phyloP scores from a whole-genome alignment of 2,113 vertebrate species.

The Aphelocoma coerulescens region DNA sequence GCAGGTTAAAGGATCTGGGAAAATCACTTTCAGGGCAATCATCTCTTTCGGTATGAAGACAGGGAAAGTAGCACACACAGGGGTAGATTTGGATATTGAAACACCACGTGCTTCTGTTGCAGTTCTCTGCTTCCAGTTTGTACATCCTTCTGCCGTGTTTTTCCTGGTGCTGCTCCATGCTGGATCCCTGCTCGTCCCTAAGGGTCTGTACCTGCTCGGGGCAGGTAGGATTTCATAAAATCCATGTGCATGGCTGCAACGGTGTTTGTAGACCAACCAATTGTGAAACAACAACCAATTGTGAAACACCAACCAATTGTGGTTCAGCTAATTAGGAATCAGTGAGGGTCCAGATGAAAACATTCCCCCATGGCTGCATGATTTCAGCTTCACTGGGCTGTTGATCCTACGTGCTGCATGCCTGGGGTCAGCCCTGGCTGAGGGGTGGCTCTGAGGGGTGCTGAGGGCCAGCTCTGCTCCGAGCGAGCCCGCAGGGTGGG shows the following conservation, averaged over 20 bases:
- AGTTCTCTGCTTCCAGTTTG: neutral
- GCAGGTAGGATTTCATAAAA: neutral
- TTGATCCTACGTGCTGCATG: neutral
- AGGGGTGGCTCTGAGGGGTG: neutral
- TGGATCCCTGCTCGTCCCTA: neutral
- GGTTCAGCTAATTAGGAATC: neutral
- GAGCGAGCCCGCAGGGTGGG: fast-evolving
- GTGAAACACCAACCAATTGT: too few relatives aligned
- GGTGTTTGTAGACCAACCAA: neutral
- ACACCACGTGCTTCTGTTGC: fast-evolving
- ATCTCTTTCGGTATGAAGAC: neutral
- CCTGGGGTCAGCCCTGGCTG: neutral
- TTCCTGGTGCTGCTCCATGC: neutral
- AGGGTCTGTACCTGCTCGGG: neutral
- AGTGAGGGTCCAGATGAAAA: neutral
- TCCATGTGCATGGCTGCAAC: fast-evolving
- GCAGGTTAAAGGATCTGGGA: neutral
- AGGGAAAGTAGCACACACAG: neutral
- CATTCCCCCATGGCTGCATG: fast-evolving
- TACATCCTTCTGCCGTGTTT: neutral
- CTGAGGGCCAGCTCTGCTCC: neutral
- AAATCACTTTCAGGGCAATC: neutral
- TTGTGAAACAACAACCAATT: too few relatives aligned
- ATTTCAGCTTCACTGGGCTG: neutral
- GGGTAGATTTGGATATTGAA: fast-evolving